Conservation (phyloP, 2,888 invertebrate genomes). For the Bursaphelenchus okinawaensis region DNA sequence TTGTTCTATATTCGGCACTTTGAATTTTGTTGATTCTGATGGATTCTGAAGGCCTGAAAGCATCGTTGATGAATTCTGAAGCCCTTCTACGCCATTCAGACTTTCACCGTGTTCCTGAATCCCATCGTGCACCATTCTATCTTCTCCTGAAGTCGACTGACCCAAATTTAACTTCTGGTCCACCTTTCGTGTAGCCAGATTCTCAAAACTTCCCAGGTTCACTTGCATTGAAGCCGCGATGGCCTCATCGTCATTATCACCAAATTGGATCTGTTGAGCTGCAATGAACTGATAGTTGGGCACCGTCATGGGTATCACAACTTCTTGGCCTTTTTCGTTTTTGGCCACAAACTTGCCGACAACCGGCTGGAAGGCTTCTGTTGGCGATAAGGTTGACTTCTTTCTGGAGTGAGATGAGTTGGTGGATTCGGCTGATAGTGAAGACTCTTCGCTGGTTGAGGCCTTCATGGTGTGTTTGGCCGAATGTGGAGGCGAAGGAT, state of each 20-base stretch:
- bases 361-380: background rate
- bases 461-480: background rate
- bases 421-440: background rate
- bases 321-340: background rate
- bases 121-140: no score
- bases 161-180: no score
- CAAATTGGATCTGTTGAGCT: background rate
- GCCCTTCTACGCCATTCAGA: no score
- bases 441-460: background rate
- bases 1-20: no score
- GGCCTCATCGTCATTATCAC: background rate
- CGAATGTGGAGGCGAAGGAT: background rate
- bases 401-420: background rate
- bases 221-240: background rate
- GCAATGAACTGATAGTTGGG: background rate
- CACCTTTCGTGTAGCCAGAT: no score
- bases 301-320: background rate
- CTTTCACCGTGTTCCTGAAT: no score
- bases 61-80: background rate
- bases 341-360: background rate
- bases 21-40: no score
- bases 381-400: background rate
- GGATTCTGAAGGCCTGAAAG: background rate
- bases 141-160: no score
- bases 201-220: no score